Evolutionary conservation across 2,113 vertebrate genomes (phyloP), one percentile per base, ranked within the genome.

Genomic region (Candoia aspera): DNA sequence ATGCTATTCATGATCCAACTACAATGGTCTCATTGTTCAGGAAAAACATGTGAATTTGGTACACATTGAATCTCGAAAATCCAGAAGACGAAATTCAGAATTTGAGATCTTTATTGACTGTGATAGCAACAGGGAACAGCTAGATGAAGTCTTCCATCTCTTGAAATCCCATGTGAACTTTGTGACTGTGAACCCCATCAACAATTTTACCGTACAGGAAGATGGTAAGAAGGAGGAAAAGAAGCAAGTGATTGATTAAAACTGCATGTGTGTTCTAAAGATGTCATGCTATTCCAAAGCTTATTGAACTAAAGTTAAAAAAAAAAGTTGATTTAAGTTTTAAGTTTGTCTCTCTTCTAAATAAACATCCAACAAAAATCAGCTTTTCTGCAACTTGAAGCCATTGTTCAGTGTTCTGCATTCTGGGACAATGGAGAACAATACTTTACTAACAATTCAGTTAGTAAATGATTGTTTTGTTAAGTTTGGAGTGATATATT

Each of bases 41-140:
- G 99, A 99, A 96, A 99, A 99, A 90, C 99, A 99, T 90, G 98
- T 99, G 68, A 99, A 99, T 94, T 98, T 99, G 88, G 97, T 99
- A 33, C 99, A 99, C 95, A 99, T 99, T 0, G 99, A 99, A 96
- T 99, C 99, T 92, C 97, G 99, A 73, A 99, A 99, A 96, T 99
- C 99, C 59, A 99, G 98, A 95, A 97, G 98, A 95, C 98, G 98
- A 94, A 99, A 98, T 97, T 99, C 99, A 0, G 99, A 99, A 96
- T 99, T 99, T 87, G 99, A 99, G 96, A 99, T 99, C 92, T 99
- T 99, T 55, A 97, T 99, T 96, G 99, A 99, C 96, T 99, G 99
- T 89, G 99, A 99, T 97, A 99, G 98, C 95, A 98, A 98, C 97
- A 97, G 98, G 57, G 98, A 99, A 94, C 98, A 99, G 94, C 95